These are phyloP conservation scores for Ethmia dodecea DNA, from an alignment of 2,888 invertebrate genomes.

Conservation along the genomic window DNA sequence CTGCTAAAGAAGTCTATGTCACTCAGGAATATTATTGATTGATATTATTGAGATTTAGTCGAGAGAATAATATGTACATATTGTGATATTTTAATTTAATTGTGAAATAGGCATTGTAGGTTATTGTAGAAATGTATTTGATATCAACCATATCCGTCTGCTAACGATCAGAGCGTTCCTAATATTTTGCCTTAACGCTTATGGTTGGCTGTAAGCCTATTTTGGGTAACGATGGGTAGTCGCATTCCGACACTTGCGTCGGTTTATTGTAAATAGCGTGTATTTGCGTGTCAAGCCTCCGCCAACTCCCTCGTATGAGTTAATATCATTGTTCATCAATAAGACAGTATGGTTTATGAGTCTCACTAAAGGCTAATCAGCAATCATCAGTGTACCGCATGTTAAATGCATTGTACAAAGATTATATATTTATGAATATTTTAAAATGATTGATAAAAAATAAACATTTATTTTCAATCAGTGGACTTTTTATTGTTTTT, in stretches of 20 bases:
- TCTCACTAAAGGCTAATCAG: constrained; percentile 42
- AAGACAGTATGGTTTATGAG: constrained; percentile 45
- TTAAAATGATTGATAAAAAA: constrained; percentile 70
- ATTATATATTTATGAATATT: constrained; percentile 72
- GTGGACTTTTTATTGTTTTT: constrained; percentile 31
- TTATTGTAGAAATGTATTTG: constrained; percentile 48
- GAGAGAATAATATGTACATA: constrained; percentile 70
- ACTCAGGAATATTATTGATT: constrained; percentile 40
- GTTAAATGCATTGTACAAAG: constrained; percentile 70
- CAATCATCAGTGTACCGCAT: constrained; percentile 55
- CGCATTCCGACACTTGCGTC: constrained; percentile 16
- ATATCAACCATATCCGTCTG: constrained; percentile 48
- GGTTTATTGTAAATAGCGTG: constrained; percentile 40
- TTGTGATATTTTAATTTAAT: constrained; percentile 76
- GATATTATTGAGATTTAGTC: constrained; percentile 57
- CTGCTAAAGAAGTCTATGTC: constrained; percentile 33
- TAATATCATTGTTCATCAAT: constrained; percentile 30
- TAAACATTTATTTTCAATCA: constrained; percentile 73
- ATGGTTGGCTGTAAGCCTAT: constrained; percentile 30
- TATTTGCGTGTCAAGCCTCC: constrained; percentile 14
- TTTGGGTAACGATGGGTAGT: constrained; percentile 25
- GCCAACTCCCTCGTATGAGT: constrained; percentile 2
- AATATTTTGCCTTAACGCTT: constrained; percentile 30
- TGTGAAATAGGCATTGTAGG: constrained; percentile 62
- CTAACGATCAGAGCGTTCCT: constrained; percentile 42